phyloP scores from a whole-genome alignment of 2,888 invertebrate genomes.

The Drosophila nigricruria region DNA sequence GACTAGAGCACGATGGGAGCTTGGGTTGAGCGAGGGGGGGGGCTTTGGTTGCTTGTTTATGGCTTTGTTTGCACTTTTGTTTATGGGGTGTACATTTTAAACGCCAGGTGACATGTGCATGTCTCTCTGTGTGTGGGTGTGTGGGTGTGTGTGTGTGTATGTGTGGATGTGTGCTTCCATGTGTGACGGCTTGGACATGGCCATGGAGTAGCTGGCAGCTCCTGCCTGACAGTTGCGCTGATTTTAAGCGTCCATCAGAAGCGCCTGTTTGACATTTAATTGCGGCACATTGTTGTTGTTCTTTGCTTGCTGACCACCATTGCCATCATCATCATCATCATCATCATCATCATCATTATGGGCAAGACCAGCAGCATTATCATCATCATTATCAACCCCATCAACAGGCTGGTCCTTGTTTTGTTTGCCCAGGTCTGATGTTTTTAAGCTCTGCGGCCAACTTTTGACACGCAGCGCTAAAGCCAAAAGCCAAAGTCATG shows the following conservation, averaged over 20 bases:
- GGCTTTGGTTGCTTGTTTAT: conserved; percentile 66
- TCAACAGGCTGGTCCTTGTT: conserved; percentile 21
- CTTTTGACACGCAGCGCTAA: conserved; percentile 64
- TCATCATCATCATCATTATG: conserved; percentile 12
- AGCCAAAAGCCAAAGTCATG: conserved; percentile 65
- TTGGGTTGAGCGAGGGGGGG: conserved; percentile 34
- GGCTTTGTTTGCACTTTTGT: conserved; percentile 80
- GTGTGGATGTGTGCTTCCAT: conserved; percentile 1
- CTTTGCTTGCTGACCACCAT: conserved; percentile 26
- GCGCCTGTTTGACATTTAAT: conserved; percentile 77
- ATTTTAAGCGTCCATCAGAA: conserved; percentile 79
- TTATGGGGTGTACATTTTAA: conserved; percentile 81
- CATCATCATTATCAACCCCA: conserved; percentile 6
- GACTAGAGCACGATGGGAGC: not conserved
- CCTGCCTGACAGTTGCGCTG: conserved; percentile 68
- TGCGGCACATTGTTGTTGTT: conserved; percentile 64
- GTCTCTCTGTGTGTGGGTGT: conserved; percentile 23
- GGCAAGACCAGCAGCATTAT: conserved; percentile 13
- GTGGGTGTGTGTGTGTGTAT: conserved; percentile 14
- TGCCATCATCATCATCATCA: conserved; percentile 10
- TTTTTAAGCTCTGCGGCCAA: conserved; percentile 60
- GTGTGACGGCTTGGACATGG: conserved; percentile 30
- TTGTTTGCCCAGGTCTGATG: conserved; percentile 28
- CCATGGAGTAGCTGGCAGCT: conserved; percentile 19
- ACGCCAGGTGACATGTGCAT: conserved; percentile 47